Base-by-base conservation (phyloP, 2,888 invertebrate genomes). In the Spodoptera picta region DNA sequence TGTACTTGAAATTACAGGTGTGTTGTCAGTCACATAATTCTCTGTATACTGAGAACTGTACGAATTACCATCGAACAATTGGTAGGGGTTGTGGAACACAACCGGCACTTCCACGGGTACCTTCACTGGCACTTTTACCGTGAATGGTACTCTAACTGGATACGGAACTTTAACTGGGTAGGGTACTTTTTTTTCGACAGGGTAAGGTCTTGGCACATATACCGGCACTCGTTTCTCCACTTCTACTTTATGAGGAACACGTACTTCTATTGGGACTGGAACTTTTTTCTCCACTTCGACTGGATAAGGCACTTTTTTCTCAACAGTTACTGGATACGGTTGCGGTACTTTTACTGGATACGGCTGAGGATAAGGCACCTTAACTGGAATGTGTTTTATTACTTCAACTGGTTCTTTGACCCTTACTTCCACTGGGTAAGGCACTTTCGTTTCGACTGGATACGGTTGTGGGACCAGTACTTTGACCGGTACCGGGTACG, bases 361-460 rank as follows among this genome's bases (percentile, higher is more conserved):
- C 0, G 96, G 95, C 76, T 93, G 90, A 3, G 91, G 93, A 42
- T 87, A 87, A 11, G 92, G 92, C 45, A 94, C 92, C 84, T 79
- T 90, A 10, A 93, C 84, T 19, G 90, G 89, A 11, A 94, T 90
- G 70, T 93, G 93, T 78, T 87, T 92, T 60, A 94, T 88, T 9
- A 95, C 91, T 81, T 93, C 92, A 23, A 87, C 82, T 12, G 92
- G 93, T 66, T 94, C 92, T 75, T 78, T 89, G 3, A 93, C 86
- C 89, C 95, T 95, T 2, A 95, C 90, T 73, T 93, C 87, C 12
- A 94, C 92, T 5, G 94, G 93, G 69, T 93, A 92, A 52, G 94
- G 95, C n/a, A 96, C 94, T 83, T 91, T 94, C n/a, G 93, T 92
- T 83, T 95, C 95, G 57, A 95, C 95, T 0, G 95, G 94, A 60